Base-by-base conservation (phyloP, 2,113 vertebrate species). In the Crotophaga sulcirostris region DNA sequence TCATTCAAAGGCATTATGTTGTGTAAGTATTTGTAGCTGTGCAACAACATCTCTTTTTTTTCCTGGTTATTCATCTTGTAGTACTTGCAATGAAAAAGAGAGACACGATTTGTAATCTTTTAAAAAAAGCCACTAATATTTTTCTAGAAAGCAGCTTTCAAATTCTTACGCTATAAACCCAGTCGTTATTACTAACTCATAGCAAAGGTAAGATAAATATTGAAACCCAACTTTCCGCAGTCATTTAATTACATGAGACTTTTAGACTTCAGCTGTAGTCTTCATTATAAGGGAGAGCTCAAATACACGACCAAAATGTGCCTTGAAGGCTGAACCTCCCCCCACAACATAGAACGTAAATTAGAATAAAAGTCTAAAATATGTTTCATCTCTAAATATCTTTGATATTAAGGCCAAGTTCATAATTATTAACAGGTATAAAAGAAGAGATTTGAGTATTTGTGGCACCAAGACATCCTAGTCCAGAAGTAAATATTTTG, bases 321-420 rank as follows among this genome's bases (percentile, higher is more conserved):
- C 92, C 95, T 96, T 70, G 76, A 77, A 95, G 95, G 95, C 89
- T 94, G 76, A 94, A 73, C 51, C 63, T 80, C 56, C 79, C 68
- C 59, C 87, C 72, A 83, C 89, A 96, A 94, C 67, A 85, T 13
- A 97, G 78, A 88, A 83, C n/a, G 75, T 44, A 91, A 96, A 87
- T 94, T 75, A 83, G 10, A 34, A 80, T 67, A 87, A 51, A 87
- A 60, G n/a, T 11, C 40, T 77, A 70, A 95, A 93, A 93, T 77
- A 83, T 36, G 79, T 96, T 97, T 97, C 73, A 92, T 91, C 80
- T 95, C 73, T 58, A 95, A 91, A 70, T 90, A 86, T 90, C 95
- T 95, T 95, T 97, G 93, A 96, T 96, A 95, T 80, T 81, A 70
- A 20, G 81, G 95, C 96, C 94, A 97, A 97, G 87, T 82, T 90